Base-by-base conservation (phyloP, 2,113 vertebrate genomes). In the Gyps fulvus region DNA sequence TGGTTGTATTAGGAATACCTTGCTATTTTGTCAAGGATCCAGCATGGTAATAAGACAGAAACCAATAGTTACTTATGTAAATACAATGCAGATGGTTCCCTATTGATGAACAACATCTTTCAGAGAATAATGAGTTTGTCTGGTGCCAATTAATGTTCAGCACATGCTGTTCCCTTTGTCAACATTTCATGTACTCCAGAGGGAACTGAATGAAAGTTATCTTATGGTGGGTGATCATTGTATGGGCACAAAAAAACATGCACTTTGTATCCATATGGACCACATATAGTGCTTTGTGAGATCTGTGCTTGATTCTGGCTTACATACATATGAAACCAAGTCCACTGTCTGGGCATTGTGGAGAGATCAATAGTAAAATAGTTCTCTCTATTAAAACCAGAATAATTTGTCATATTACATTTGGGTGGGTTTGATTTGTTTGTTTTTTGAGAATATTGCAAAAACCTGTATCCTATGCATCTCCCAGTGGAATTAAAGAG, bases 111-210 rank as follows among this genome's bases (percentile, higher is more conserved):
- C 52, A 90, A 62, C 57, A 87, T 92, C 66, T 89, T 97, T 94
- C 73, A 95, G 72, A 96, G 80, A 94, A 93, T 92, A 97, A 97
- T 81, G 82, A 95, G 69, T 95, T 94, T 96, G 70, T 78, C 73
- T 94, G 77, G 38, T 93, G 86, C 83, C 88, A 92, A 89, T 96
- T 95, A 97, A 91, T 74, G 90, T 87, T 93, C 70, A 67, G 88
- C 72, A 96, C 77, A 89, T 83, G 81, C 77, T 94, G 62, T 80
- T 97, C 77, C 58, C 26, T 95, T 97, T 97, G 93, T 96, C 72
- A 93, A 71, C 70, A 70, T 71, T 91, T 91, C 85, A 62, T 45
- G 77, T 89, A 92, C 58, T 83, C 66, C 67, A 83, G 54, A 93
- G 83, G 45, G 90, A 96, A 73, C 13, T 23, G 73, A 94, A 91